Base-by-base conservation (phyloP, 2,888 invertebrate species). In the Apodemia mormo region DNA sequence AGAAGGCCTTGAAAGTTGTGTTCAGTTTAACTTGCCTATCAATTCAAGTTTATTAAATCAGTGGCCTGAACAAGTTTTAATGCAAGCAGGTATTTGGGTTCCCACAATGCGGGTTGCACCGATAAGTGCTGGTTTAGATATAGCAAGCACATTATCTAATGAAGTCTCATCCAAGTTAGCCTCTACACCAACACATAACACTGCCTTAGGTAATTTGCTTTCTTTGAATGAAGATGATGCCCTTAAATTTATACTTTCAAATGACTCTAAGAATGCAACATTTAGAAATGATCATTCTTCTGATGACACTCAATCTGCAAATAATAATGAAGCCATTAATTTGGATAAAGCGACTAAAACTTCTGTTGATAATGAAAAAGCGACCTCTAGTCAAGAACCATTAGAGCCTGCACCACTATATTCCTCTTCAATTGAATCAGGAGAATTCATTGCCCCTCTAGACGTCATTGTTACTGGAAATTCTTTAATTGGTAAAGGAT, bases 11-110 rank as follows among this genome's bases (percentile, higher is more conserved):
- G 97, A 97, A 83, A 94, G 95, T 10, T 95, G 95, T 78, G 95
- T 96, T 73, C 94, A 95, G 68, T 96, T 97, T 79, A 94, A 96
- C 78, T 88, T 97, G 77, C 97, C 97, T 0, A 95, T 95, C 77
- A 98, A 98, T 89, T 97, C 97, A 0, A 97, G 97, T 83, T 92
- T 98, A 37, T 90, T 99, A 0, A 99, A 99, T 87, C 95, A 95
- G 70, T 99, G 99, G 99, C 96, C 97, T 0, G 95, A 96, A 78
- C 95, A 96, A 58, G 96, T 98, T 0, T 88, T 99, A 56, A 94
- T 97, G 82, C 88, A 98, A 78, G 96, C 98, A 14, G 98, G 98
- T 5, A 94, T 97, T 68, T 97, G 97, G 97, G 95, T 96, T 2
- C 96, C 97, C 0, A 96, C 97, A 9, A 94, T 97, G 82, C 95